A percentile compares a stretch with the other conserved stretches of the same genome.
Conservation (phyloP, 1,140 invertebrate species). For the Maconellicoccus hirsutus region DNA sequence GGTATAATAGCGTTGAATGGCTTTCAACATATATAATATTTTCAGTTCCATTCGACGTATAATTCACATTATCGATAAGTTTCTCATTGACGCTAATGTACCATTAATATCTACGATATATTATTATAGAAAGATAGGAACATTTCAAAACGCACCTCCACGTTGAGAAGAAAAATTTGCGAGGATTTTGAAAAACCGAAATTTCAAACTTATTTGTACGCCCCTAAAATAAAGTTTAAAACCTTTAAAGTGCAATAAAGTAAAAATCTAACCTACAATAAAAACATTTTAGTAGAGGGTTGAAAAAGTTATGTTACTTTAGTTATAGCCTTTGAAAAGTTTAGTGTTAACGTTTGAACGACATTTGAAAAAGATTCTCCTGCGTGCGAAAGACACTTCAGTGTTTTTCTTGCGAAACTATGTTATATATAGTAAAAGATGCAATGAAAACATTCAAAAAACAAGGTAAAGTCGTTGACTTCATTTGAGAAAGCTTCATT, state of each 20-base stretch:
- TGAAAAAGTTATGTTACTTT: not conserved
- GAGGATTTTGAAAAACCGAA: not conserved
- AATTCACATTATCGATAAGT: too few relatives aligned
- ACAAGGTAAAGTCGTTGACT: not conserved
- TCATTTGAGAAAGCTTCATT: not conserved
- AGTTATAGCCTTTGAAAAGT: not conserved
- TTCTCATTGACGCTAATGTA: too few relatives aligned
- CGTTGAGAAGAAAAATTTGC: not conserved
- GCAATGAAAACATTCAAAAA: not conserved
- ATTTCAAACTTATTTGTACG: not conserved
- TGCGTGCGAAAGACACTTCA: not conserved
- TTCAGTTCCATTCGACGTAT: too few relatives aligned
- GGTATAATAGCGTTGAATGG: too few relatives aligned
- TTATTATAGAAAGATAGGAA: too few relatives aligned
- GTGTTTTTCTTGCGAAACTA: not conserved
- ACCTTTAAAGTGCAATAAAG: not conserved
- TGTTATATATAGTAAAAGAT: too few relatives aligned
- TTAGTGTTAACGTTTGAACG: not conserved
- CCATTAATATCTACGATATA: too few relatives aligned
- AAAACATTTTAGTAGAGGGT: not conserved
- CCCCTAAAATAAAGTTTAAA: not conserved
- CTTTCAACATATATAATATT: too few relatives aligned
- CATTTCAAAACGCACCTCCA: too few relatives aligned
- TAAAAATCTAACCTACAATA: conserved; percentile 4
- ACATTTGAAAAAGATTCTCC: not conserved